Evolutionary conservation across 1,140 invertebrate genomes (phyloP).

Genomic region (Drosophila athabasca): DNA sequence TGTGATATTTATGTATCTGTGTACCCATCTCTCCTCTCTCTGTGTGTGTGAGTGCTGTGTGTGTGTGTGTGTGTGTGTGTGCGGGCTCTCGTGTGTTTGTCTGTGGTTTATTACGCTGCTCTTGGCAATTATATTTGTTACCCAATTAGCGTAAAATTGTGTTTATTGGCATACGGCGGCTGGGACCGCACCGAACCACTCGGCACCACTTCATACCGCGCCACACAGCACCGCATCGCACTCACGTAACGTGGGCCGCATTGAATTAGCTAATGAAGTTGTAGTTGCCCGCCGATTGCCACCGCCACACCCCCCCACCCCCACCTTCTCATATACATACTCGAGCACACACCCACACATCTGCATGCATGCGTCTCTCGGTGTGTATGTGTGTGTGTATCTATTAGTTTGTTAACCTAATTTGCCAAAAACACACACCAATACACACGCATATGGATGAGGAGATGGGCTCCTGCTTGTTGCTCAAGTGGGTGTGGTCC

Average conservation of each 20-base stretch:
- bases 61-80: slow-evolving; percentile 27
- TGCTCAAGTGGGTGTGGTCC: slow-evolving; percentile 27
- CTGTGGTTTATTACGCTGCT: slow-evolving; percentile 81
- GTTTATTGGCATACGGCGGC: slow-evolving; percentile 70
- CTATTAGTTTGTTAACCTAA: slow-evolving; percentile 76
- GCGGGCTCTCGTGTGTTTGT: slow-evolving; percentile 49
- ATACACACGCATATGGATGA: slow-evolving; percentile 2
- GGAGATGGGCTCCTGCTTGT: slow-evolving; percentile 26
- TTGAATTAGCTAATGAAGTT: slow-evolving; percentile 81
- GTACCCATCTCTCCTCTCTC: neutral
- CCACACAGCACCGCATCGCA: slow-evolving; percentile 17
- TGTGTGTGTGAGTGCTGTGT: neutral
- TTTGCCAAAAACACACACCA: slow-evolving; percentile 67
- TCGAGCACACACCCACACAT: slow-evolving; percentile 3
- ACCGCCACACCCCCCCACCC: slow-evolving; percentile 2
- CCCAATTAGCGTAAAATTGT: slow-evolving; percentile 82
- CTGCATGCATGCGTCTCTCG: slow-evolving; percentile 41
- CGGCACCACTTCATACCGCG: neutral
- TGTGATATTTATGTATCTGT: slow-evolving; percentile 51
- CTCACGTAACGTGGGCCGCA: slow-evolving; percentile 37
- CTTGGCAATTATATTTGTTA: slow-evolving; percentile 83
- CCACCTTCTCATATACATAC: slow-evolving; percentile 8
- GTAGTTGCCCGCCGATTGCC: slow-evolving; percentile 47
- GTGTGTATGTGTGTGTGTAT: slow-evolving; percentile 31
- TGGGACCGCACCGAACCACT: slow-evolving; percentile 28